phyloP scores from a whole-genome alignment of 2,113 vertebrate species.

The Lophochroa leadbeateri region DNA sequence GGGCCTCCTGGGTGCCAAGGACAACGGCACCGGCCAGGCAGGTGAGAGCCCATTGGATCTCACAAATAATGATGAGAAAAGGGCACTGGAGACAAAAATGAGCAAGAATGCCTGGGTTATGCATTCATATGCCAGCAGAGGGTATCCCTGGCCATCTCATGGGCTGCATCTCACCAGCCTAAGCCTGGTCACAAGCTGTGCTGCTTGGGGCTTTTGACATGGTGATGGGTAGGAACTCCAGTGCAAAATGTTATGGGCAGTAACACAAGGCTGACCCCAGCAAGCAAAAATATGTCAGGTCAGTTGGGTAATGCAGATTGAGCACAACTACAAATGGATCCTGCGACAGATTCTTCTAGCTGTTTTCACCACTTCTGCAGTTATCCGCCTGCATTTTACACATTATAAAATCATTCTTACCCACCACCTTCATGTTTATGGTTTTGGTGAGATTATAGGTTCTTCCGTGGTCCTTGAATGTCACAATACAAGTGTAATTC shows the following conservation, averaged over 20 bases:
- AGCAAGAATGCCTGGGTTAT: neutral
- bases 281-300: neutral
- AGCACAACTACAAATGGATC: neutral
- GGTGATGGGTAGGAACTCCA: neutral
- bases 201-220: neutral
- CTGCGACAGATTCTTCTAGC: neutral
- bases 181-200: neutral
- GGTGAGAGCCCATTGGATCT: no score
- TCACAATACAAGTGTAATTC: conserved; percentile 85
- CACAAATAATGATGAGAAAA: rapidly evolving
- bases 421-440: conserved; percentile 80
- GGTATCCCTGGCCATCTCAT: conserved; percentile 30
- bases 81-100: neutral
- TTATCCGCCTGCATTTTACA: neutral
- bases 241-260: neutral
- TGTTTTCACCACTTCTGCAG: neutral
- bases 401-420: conserved; percentile 77
- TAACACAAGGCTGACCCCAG: neutral
- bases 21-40: no score
- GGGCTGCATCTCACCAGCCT: neutral
- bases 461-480: conserved; percentile 75
- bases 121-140: conserved; percentile 52
- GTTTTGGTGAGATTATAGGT: conserved; percentile 81
- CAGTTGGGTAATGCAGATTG: neutral
- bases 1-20: no score